Percentiles rank a stretch among this genome's conserved stretches.
Evolutionary conservation across 1,140 invertebrate genomes (phyloP).

Genomic region (Bombus waltoni): DNA sequence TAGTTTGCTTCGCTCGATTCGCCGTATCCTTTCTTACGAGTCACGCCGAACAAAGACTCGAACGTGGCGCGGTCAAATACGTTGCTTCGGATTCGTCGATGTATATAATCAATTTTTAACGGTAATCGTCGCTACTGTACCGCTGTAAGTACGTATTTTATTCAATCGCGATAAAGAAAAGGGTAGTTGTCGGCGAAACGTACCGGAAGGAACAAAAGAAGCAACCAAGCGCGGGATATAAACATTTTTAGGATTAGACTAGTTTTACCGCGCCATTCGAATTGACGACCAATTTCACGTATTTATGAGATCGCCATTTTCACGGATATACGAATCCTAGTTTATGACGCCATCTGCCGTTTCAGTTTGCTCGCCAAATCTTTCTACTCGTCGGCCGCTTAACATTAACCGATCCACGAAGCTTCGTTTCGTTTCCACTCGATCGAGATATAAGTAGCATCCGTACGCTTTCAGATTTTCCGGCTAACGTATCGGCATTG

Average conservation of each 20-base stretch:
- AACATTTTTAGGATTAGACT: background rate
- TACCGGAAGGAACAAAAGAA: background rate
- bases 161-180: background rate
- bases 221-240: background rate
- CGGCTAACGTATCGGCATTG: rapidly evolving
- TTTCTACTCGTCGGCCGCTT: too few relatives aligned
- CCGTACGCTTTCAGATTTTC: too few relatives aligned
- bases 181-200: background rate
- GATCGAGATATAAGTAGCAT: too few relatives aligned
- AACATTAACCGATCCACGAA: too few relatives aligned
- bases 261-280: background rate
- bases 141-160: background rate
- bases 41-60: too few relatives aligned
- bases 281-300: background rate
- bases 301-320: slow-evolving; percentile 7
- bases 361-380: background rate
- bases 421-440: too few relatives aligned
- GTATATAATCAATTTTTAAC: too few relatives aligned
- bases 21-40: too few relatives aligned
- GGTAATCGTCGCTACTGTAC: too few relatives aligned
- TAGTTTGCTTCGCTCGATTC: too few relatives aligned
- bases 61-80: too few relatives aligned
- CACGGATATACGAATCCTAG: background rate
- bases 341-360: background rate
- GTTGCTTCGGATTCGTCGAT: too few relatives aligned